Conservation (phyloP, 2,113 vertebrate genomes). For the Loxodonta africana region DNA sequence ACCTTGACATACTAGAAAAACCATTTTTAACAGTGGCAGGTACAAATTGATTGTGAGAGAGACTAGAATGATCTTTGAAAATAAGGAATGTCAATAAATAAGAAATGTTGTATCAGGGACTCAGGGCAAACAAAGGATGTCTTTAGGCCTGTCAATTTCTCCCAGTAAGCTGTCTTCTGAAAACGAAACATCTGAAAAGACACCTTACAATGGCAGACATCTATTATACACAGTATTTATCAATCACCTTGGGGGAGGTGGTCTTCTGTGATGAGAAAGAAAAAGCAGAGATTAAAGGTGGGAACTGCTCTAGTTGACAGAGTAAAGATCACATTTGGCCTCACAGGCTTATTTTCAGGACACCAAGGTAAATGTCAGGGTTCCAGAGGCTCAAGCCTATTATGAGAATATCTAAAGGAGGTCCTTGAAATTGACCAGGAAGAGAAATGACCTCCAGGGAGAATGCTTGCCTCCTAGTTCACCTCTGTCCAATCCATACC, state of each 20-base stretch:
- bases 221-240: background rate
- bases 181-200: constrained; percentile 35
- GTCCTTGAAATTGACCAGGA: background rate
- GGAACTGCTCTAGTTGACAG: background rate
- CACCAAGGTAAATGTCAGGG: background rate
- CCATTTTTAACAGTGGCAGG: background rate
- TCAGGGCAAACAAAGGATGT: background rate
- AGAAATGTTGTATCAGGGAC: constrained; percentile 26
- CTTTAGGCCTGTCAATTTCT: background rate
- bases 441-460: background rate
- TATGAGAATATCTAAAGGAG: background rate
- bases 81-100: background rate
- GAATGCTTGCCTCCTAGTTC: background rate
- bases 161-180: background rate
- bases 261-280: constrained; percentile 4
- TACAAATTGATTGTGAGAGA: background rate
- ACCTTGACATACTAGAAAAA: background rate
- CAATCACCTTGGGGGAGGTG: background rate
- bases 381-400: background rate
- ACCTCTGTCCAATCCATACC: background rate
- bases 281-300: background rate
- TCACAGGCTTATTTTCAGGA: background rate
- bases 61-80: background rate
- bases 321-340: background rate
- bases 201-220: background rate